Evolutionary conservation across 2,888 invertebrate species (phyloP), one percentile per base, ranked within the genome.

Genomic region (Torymus texanus): DNA sequence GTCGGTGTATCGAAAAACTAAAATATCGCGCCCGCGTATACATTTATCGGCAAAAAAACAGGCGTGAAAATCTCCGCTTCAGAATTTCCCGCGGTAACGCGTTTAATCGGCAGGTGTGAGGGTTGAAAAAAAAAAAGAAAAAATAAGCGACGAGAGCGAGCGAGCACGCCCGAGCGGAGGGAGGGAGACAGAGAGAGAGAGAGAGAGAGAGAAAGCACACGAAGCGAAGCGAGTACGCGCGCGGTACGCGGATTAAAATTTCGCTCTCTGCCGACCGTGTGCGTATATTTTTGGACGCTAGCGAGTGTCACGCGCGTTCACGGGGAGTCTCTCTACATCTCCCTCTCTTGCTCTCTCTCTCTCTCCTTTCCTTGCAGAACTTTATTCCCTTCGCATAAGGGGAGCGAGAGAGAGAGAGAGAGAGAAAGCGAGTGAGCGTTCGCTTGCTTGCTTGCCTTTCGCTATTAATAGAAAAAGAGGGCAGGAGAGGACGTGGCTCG

Each of bases 391-490:
- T 53, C 18, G 12, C 29, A 29, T 29, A 29, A 29, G 29, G 29
- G 29, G 29, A 29, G 29, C 1, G 29, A 13, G 41, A 63, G 53
- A 76, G 81, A 79, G 80, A 82, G 80, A 72, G 81, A 79, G 59
- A 73, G 62, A 74, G 77, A 81, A 74, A n/a, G n/a, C n/a, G n/a
- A n/a, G 10, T 50, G 58, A 4, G 0, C 50, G 29, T 50, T 10
- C 58, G 18, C 16, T 13, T 2, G 14, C 41, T 51, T 21, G 18
- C 62, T 50, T 53, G 67, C 24, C 67, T 84, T 87, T 84, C 67
- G 83, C 86, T 87, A 87, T 88, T 87, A 87, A 88, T 88, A 88
- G 88, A 85, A 84, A 85, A 82, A 84, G 82, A 84, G 85, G 85
- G 83, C 84, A 85, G 84, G 84, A 84, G 83, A 84, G 83, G 81